These are phyloP conservation scores for Notodonta ziczac DNA, from an alignment of 2,888 invertebrate species.

Conservation along the genomic window DNA sequence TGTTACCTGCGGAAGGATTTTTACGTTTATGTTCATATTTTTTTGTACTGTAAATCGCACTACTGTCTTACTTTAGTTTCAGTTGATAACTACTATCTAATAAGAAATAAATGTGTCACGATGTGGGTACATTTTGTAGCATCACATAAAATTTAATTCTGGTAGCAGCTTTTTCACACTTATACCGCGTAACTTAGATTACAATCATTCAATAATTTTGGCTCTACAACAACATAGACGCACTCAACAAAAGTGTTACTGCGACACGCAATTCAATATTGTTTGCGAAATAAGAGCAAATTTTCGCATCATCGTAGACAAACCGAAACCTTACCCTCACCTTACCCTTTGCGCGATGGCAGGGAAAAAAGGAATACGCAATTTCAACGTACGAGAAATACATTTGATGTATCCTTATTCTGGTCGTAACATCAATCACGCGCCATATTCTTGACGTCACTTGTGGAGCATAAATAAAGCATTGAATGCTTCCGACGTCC, in stretches of 20 bases:
- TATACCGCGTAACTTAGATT: too few species aligned
- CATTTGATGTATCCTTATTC: conserved; percentile 67
- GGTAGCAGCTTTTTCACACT: too few species aligned
- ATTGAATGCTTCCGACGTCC: conserved; percentile 66
- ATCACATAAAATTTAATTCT: too few species aligned
- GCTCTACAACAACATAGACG: not conserved
- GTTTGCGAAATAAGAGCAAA: conserved; percentile 12
- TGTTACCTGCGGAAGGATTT: not conserved
- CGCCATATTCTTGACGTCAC: conserved; percentile 62
- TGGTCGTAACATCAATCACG: conserved; percentile 70
- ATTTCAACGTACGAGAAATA: conserved; percentile 55
- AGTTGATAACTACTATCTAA: too few species aligned
- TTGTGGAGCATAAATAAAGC: conserved; percentile 69
- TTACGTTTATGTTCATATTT: not conserved
- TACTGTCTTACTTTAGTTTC: too few species aligned
- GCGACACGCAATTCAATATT: not conserved
- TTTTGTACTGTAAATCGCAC: not conserved
- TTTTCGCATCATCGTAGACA: conserved; percentile 10
- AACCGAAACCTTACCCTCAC: conserved; percentile 28
- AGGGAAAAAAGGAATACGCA: conserved; percentile 46
- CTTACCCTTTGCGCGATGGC: conserved; percentile 37
- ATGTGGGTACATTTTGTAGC: too few species aligned
- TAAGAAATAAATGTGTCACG: too few species aligned
- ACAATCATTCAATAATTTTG: too few species aligned
- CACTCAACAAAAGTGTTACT: not conserved